Base-by-base conservation (phyloP, 2,113 vertebrate species). In the Cyphomyrus plagiostoma region DNA sequence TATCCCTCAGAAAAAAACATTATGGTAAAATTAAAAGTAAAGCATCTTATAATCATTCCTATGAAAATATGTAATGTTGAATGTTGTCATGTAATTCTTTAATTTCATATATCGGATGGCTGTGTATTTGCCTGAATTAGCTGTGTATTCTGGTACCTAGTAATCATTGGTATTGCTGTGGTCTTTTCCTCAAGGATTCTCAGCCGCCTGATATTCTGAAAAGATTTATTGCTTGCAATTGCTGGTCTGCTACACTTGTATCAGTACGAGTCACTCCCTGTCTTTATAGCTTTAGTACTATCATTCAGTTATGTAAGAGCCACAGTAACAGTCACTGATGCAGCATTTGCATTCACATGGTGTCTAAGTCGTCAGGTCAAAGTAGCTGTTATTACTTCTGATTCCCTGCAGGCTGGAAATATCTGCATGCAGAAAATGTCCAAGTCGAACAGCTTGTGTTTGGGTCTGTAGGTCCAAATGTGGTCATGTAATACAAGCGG, bases 331-430 rank as follows among this genome's bases (percentile, higher is more conserved):
- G 62, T 49, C 58, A 88, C 45, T 77, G 45, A 30, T 66, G 56
- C 87, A 6, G 53, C 56, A 48, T 88, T 88, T 88, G 88, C 56
- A 74, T 88, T 88, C 56, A 88, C 45, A 77, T 48, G 66, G 58
- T 49, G 45, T 48, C n/a, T 88, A 49, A 42, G 30, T 45, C 19
- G 5, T 82, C 35, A 70, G 58, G 58, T 88, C 48, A 70, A 42
- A 88, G n/a, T 74, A 70, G 62, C 88, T 88, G 88, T 58, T 66
- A 46, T 39, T 58, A 74, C 42, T 45, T 46, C 45, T 50, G 45
- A 70, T 74, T 74, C 39, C 58, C 58, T 74, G 39, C 46, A 49
- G 42, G 62, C 87, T 62, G 17, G 30, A 66, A 45, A 62, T 62
- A 66, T 88, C 87, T 52, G 30, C 50, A n/a, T 35, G 42, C 87